A percentile compares a stretch with the other conserved stretches of the same genome.
phyloP scores from a whole-genome alignment of 2,797 vertebrate species.

The Uromys caudimaculatus region DNA sequence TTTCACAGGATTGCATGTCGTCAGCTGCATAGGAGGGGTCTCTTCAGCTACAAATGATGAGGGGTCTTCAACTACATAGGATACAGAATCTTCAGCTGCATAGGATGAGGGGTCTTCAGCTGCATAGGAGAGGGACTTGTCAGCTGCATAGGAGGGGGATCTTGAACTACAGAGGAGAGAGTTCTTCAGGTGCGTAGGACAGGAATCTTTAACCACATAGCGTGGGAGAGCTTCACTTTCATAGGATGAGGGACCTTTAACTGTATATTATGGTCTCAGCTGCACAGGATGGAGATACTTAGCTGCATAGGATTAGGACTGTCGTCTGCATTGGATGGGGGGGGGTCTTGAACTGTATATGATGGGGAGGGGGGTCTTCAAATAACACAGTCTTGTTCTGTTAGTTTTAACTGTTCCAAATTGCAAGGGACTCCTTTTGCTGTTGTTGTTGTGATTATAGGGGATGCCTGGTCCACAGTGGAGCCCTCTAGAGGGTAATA shows the following conservation, averaged over 20 bases:
- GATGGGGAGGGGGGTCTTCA: background rate
- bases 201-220: background rate
- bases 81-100: background rate
- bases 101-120: background rate
- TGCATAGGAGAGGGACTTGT: too few relatives aligned
- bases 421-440: background rate
- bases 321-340: background rate
- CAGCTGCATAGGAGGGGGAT: too few relatives aligned
- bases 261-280: background rate
- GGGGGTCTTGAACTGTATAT: background rate
- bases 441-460: slow-evolving; percentile 24
- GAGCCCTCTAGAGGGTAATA: slow-evolving; percentile 33
- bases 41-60: too few relatives aligned
- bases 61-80: too few relatives aligned
- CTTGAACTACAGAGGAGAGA: too few relatives aligned
- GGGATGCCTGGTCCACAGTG: slow-evolving; percentile 51
- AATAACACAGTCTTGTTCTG: background rate
- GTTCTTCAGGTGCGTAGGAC: too few relatives aligned
- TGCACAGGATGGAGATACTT: background rate
- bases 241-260: background rate
- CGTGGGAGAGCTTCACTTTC: background rate
- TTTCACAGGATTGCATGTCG: background rate
- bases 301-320: background rate
- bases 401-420: slow-evolving; percentile 27
- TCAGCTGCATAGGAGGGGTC: background rate